Evolutionary conservation across 2,888 invertebrate genomes (phyloP), one percentile per base, ranked within the genome.

Genomic region (Zhengitettix transpicula): DNA sequence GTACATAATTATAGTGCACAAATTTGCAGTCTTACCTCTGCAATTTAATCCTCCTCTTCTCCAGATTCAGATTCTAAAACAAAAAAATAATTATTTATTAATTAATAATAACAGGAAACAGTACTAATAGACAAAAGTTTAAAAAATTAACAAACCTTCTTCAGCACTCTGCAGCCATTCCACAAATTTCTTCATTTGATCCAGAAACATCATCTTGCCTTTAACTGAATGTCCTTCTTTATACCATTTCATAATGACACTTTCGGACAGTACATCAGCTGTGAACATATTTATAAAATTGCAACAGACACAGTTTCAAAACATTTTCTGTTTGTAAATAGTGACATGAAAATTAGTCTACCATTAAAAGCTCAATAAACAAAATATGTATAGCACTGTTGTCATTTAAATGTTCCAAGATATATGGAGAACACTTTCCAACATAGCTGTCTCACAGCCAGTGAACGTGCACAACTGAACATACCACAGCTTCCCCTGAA

Each of bases 91-190:
- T 16, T n/a, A n/a, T 17, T 9, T 9, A 42, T 51, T n/a, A n/a
- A n/a, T n/a, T n/a, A 28, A 5, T 5, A 28, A 28, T 28, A 28
- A 28, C 2, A 28, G 28, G 28, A 7, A 28, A 28, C 28, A 28
- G 28, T 28, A 28, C 28, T 28, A 5, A n/a, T n/a, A n/a, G 28
- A 5, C 28, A 28, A 2, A 28, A 28, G 2, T 28, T 28, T 28
- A 10, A 51, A 17, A 11, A 58, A 58, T 56, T 53, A n/a, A 55
- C 62, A 64, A 67, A 75, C 78, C 87, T 75, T 96, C 95, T 75
- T 97, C 96, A 61, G 97, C 96, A 76, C 86, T 95, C 75, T 96
- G 90, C 65, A 97, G 81, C 96, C 96, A 97, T 76, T 97, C 96
- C 58, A 96, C 84, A 73, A 97, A 96, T 77, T 90, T 89, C 77